These are phyloP conservation scores for Macrochelys suwanniensis DNA, from an alignment of 2,797 vertebrate genomes.

Conservation along the genomic window DNA sequence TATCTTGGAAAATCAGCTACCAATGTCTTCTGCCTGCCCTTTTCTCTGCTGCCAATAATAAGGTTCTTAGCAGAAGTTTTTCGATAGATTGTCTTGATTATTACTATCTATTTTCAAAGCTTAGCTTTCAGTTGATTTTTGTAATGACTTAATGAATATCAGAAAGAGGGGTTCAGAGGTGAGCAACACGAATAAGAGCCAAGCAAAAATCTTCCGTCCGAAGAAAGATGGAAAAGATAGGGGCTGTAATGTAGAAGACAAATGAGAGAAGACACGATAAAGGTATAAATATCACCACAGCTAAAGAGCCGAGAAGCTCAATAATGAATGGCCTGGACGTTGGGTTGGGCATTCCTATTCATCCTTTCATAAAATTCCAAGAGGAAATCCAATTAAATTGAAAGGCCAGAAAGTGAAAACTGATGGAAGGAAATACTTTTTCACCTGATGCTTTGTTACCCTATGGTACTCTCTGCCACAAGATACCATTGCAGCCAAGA, in stretches of 20 bases:
- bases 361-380: not conserved
- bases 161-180: not conserved
- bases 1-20: not conserved
- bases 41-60: not conserved
- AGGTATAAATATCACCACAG: too few relatives aligned
- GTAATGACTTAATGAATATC: accelerated
- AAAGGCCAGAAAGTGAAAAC: not conserved
- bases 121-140: slow-evolving; percentile 16
- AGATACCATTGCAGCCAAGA: not conserved
- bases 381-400: not conserved
- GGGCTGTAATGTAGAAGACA: not conserved
- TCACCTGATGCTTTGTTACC: not conserved
- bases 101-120: slow-evolving; percentile 27
- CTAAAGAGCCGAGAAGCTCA: too few relatives aligned
- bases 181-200: not conserved
- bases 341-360: not conserved
- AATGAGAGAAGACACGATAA: not conserved
- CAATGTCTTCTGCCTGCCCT: not conserved
- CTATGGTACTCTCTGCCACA: not conserved
- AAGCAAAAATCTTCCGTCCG: not conserved
- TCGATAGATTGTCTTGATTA: not conserved
- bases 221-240: not conserved
- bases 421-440: not conserved
- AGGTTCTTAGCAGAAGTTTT: slow-evolving; percentile 38
- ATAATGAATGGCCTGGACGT: accelerated